Base-by-base conservation (phyloP, 2,888 invertebrate species). In the Laspeyria flexula region DNA sequence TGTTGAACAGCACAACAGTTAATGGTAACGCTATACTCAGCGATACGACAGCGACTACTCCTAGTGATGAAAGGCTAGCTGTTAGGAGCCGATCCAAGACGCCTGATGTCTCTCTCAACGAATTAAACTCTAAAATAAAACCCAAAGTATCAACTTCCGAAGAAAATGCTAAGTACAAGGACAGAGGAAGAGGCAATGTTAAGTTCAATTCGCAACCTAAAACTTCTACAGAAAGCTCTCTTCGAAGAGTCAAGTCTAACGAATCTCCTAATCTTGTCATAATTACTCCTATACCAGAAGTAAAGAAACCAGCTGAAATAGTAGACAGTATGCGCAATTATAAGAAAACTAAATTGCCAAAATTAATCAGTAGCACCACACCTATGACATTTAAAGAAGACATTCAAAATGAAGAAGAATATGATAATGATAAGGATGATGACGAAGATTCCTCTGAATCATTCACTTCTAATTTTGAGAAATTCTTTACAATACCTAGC, bases 121-220 rank as follows among this genome's bases (percentile, higher is more conserved):
- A 92, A 73, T 68, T 92, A 29, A 84, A 81, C 43, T 52, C 51
- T 21, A 52, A 52, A 6, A 38, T 52, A 39, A 52, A 52, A 46
- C 82, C 85, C 40, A 90, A 90, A 73, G 90, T 87, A 41, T 75
- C 85, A 2, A 81, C 79, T 1, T 86, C 88, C 10, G 90, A 90
- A 68, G 92, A 91, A 73, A 90, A 91, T 73, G 86, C 85, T n/a
- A 92, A 90, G 79, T 88, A 90, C 57, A 92, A 90, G 74, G 83
- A 87, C 45, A 82, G 92, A 60, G 92, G 92, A 85, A 89, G 87
- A 69, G 44, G 44, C 0, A 50, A 44, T 16, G 80, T 90, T 0
- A 77, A 81, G 58, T 92, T 80, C 44, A 70, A 77, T 27, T 41
- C 85, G 9, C 75, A 78, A 55, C 41, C 62, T 1, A 87, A 84